Base-by-base conservation (phyloP, 2,888 invertebrate genomes). In the Euplexia lucipara region DNA sequence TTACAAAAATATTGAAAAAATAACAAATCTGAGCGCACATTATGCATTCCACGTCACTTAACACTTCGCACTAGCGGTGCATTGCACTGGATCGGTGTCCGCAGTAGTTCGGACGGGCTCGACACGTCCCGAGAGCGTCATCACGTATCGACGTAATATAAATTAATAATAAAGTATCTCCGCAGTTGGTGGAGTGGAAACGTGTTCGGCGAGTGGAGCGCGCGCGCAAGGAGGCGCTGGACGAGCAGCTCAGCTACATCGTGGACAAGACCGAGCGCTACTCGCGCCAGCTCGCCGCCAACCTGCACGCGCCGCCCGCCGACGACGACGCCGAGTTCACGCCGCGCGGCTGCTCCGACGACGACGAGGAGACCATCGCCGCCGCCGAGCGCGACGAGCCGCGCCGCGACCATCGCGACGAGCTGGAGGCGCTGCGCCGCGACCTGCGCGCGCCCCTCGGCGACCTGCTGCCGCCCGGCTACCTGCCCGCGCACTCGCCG, bases 251-350 rank as follows among this genome's bases (percentile, higher is more conserved):
- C 69, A 98, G 98, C 91, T 99, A 99, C 90, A 99, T 99, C 88
- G 99, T 99, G 66, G 99, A 99, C 92, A 98, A 99, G 94, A 99
- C 99, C 0, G 99, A 99, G 92, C 99, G 98, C 88, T 99, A 99
- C 95, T 99, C 99, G 37, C 97, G 98, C 32, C 97, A 98, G 94
- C 94, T 99, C 66, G 98, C 98, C 5, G 98, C 98, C 91, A 98
- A 98, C 76, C 97, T 98, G 96, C 72, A 47, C 9, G 97, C 75
- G 53, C 66, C 62, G 73, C 71, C 87, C 89, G 74, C 87, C 88
- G 78, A 90, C 91, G 66, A 56, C 73, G 93, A 92, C 88, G 98
- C 97, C 91, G 99, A 99, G 90, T 99, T 98, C 95, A 96, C 97
- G 86, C 98, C 98, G 59, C 91, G 92, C 82, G 96, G 95, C 79